These are phyloP conservation scores for Uloborus diversus DNA, from an alignment of 1,140 invertebrate genomes.

Conservation along the genomic window DNA sequence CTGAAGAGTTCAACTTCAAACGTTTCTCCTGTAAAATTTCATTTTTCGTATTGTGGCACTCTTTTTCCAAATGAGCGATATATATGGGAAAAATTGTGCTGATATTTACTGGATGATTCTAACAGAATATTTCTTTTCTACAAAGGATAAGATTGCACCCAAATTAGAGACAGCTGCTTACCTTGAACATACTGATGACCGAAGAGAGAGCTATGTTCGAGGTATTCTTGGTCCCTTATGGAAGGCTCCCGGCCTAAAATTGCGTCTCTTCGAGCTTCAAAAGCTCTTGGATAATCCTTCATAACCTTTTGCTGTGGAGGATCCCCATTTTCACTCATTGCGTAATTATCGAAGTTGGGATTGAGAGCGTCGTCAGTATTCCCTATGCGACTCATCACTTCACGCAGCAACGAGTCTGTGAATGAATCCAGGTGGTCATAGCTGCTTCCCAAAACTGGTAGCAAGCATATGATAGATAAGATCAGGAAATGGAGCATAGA, in stretches of 20 bases:
- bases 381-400: conserved; percentile 32
- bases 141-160: too few relatives aligned
- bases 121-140: too few relatives aligned
- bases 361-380: not conserved
- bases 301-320: not conserved
- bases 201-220: conserved; percentile 87
- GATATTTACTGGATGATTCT: too few relatives aligned
- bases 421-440: conserved; percentile 39
- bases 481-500: not conserved
- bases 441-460: not conserved
- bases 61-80: too few relatives aligned
- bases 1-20: too few relatives aligned
- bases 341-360: not conserved
- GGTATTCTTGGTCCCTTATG: conserved; percentile 86
- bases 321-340: not conserved
- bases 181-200: conserved; percentile 79
- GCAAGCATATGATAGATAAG: not conserved
- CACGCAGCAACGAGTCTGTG: conserved; percentile 38
- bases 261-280: conserved; percentile 37
- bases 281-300: not conserved
- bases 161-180: conserved; percentile 56
- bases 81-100: too few relatives aligned
- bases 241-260: conserved; percentile 65
- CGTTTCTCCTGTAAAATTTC: too few relatives aligned
- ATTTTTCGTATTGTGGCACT: too few relatives aligned